Evolutionary conservation across 2,113 vertebrate species (phyloP).

Genomic region (Perca schrenkii): DNA sequence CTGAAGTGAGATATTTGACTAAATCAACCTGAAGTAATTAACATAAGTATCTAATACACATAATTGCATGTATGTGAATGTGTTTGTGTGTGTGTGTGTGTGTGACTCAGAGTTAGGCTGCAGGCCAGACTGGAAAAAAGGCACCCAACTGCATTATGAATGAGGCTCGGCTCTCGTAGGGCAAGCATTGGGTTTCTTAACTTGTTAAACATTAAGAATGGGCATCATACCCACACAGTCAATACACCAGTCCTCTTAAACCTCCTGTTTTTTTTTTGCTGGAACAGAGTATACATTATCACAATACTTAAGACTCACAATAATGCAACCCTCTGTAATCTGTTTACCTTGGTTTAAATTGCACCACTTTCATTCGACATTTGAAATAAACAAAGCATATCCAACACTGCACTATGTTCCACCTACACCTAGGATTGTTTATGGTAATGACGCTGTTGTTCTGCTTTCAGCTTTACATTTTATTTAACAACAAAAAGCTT

Average conservation of each 20-base stretch:
- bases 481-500: not conserved
- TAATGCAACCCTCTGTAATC: not conserved
- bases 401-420: slow-evolving; percentile 3
- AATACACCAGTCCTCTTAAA: not conserved
- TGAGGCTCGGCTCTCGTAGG: slow-evolving; percentile 61
- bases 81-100: not conserved
- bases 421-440: slow-evolving; percentile 11
- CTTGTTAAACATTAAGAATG: slow-evolving; percentile 79
- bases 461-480: slow-evolving; percentile 9
- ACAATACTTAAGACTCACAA: not conserved
- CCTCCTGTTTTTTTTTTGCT: not conserved
- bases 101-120: slow-evolving; percentile 49
- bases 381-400: slow-evolving; percentile 21
- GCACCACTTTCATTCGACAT: not conserved
- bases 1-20: slow-evolving; percentile 8
- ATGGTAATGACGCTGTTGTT: not conserved
- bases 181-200: slow-evolving; percentile 71
- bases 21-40: slow-evolving; percentile 25
- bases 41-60: slow-evolving; percentile 14
- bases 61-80: not conserved
- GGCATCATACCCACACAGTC: slow-evolving; percentile 15
- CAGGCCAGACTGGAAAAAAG: slow-evolving; percentile 58
- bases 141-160: slow-evolving; percentile 81
- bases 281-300: not conserved
- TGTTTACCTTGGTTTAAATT: slow-evolving; percentile 15